Evolutionary conservation across 2,888 invertebrate species (phyloP).

Genomic region (Drosophila subsilvestris): DNA sequence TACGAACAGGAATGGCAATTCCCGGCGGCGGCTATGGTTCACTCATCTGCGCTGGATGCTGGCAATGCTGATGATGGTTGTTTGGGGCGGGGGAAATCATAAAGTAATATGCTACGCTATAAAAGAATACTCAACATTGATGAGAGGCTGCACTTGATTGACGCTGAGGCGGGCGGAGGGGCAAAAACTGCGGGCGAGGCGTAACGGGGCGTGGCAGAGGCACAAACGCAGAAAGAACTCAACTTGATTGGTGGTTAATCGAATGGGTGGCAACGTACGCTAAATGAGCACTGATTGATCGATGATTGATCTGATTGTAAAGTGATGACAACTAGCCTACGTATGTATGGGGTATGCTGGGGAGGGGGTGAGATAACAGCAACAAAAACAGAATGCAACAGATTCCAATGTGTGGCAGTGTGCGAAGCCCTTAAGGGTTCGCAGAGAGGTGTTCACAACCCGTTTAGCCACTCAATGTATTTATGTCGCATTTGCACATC

Average conservation of each 20-base stretch:
- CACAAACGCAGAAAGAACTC: slow-evolving; percentile 45
- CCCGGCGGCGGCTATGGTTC: slow-evolving; percentile 35
- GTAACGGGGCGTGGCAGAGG: slow-evolving; percentile 20
- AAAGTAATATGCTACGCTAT: slow-evolving; percentile 49
- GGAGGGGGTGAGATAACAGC: slow-evolving; percentile 7
- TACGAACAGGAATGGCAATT: slow-evolving; percentile 35
- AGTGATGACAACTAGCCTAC: slow-evolving; percentile 43
- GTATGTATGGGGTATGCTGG: slow-evolving; percentile 4
- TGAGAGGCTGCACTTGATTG: slow-evolving; percentile 30
- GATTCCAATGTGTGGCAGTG: neutral
- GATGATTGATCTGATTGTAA: slow-evolving; percentile 43
- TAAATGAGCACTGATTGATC: slow-evolving; percentile 71
- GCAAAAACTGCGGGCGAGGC: slow-evolving; percentile 42
- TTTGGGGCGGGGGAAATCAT: slow-evolving; percentile 38
- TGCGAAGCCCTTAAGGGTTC: neutral
- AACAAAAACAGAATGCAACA: slow-evolving; percentile 30
- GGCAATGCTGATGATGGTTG: slow-evolving; percentile 23
- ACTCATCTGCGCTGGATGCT: slow-evolving; percentile 30
- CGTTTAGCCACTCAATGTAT: neutral
- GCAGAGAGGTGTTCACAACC: slow-evolving; percentile 5
- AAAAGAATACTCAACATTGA: slow-evolving; percentile 40
- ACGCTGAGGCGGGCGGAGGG: slow-evolving; percentile 13
- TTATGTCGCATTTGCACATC: no score
- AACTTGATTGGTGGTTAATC: slow-evolving; percentile 54
- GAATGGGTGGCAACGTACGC: slow-evolving; percentile 35